These are phyloP conservation scores for Arctocebus calabarensis DNA, from an alignment of 2,797 vertebrate genomes.

Conservation along the genomic window DNA sequence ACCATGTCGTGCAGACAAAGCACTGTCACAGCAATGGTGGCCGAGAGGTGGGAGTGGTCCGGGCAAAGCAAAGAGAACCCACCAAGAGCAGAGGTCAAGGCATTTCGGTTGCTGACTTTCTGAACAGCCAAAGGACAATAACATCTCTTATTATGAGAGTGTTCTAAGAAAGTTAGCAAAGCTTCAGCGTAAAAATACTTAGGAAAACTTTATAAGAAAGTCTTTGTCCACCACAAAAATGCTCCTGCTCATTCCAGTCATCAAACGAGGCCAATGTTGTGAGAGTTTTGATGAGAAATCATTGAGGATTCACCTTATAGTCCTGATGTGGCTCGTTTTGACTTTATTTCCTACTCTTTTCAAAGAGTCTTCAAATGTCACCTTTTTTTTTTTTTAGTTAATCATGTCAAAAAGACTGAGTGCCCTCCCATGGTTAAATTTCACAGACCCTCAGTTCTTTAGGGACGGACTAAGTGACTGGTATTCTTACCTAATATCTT, in stretches of 20 bases:
- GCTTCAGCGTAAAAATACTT: neutral
- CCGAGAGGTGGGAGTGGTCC: neutral
- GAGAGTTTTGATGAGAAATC: neutral
- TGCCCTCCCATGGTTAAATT: neutral
- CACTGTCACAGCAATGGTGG: neutral
- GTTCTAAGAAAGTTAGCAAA: neutral
- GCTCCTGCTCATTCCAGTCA: neutral
- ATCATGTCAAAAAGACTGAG: neutral
- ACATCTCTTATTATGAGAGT: neutral
- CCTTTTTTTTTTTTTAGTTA: neutral
- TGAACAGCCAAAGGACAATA: neutral
- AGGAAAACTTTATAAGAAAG: neutral
- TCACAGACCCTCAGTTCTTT: neutral
- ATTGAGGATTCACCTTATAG: neutral
- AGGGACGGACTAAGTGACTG: neutral
- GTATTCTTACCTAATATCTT: neutral
- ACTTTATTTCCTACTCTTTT: neutral
- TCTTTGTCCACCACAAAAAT: neutral
- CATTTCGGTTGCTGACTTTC: neutral
- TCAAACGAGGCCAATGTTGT: neutral
- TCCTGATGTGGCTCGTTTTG: neutral
- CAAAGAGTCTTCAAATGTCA: neutral
- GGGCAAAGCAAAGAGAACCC: neutral
- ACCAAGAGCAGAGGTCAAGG: neutral
- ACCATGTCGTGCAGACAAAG: neutral